phyloP scores from a whole-genome alignment of 2,113 vertebrate species.

The Cyrtonyx montezumae region DNA sequence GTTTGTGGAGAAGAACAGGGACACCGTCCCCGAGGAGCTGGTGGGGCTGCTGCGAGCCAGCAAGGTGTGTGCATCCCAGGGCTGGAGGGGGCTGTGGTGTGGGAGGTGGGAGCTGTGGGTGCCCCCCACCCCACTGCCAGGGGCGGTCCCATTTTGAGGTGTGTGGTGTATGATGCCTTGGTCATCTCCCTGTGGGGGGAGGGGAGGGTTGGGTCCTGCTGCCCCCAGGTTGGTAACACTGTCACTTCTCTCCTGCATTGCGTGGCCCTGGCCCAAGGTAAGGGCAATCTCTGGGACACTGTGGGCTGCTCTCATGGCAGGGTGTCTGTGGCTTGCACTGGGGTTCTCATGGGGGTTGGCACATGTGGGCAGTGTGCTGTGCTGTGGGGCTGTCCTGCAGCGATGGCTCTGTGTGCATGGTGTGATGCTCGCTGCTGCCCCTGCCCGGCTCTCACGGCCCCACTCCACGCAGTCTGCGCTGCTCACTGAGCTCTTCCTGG shows the following conservation, averaged over 20 bases:
- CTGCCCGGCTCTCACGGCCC: neutral
- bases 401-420: neutral
- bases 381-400: neutral
- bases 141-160: no score
- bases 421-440: neutral
- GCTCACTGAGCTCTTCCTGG: slow-evolving; percentile 80
- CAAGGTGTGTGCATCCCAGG: slow-evolving; percentile 71
- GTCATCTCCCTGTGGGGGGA: neutral
- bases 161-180: neutral
- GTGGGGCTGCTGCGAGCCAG: slow-evolving; percentile 85
- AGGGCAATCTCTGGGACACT: neutral
- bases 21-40: slow-evolving; percentile 81
- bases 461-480: slow-evolving; percentile 72
- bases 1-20: slow-evolving; percentile 84
- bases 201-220: neutral
- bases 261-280: neutral
- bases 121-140: neutral
- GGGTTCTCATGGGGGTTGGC: neutral
- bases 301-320: neutral
- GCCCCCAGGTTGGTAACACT: fast-evolving
- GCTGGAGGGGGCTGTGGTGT: neutral
- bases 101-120: neutral
- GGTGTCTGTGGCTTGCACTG: neutral
- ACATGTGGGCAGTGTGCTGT: neutral
- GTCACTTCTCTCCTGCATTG: neutral